Conservation (phyloP, 2,113 vertebrate species). For the Cochlearius cochlearius region DNA sequence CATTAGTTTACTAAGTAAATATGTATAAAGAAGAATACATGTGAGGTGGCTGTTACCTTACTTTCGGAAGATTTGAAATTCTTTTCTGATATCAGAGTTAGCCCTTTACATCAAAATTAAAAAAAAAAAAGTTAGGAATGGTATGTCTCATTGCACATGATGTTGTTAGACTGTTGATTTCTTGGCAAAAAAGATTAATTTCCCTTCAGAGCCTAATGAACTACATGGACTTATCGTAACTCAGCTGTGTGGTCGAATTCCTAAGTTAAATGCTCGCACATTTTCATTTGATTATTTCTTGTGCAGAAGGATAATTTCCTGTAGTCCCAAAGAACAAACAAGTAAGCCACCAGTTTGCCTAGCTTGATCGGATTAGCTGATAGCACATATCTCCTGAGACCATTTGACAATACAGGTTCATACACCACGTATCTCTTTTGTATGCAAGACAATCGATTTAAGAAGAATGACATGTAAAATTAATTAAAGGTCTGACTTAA, state of each 20-base stretch:
- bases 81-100: neutral
- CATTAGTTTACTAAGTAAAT: neutral
- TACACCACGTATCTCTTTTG: neutral
- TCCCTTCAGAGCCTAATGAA: neutral
- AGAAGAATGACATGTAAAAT: neutral
- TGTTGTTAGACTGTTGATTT: constrained; percentile 8
- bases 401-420: neutral
- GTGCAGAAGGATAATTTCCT: neutral
- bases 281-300: constrained; percentile 1
- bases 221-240: neutral
- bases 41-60: neutral
- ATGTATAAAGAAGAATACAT: neutral
- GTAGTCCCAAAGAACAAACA: neutral
- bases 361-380: neutral
- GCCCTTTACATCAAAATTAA: neutral
- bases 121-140: neutral
- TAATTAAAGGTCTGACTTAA: neutral
- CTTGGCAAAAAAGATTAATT: constrained; percentile 13
- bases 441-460: neutral
- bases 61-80: neutral
- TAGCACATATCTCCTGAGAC: neutral
- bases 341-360: neutral
- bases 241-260: neutral
- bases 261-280: neutral
- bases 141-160: neutral